Base-by-base conservation (phyloP, 1,140 invertebrate species). In the Cherax destructor region DNA sequence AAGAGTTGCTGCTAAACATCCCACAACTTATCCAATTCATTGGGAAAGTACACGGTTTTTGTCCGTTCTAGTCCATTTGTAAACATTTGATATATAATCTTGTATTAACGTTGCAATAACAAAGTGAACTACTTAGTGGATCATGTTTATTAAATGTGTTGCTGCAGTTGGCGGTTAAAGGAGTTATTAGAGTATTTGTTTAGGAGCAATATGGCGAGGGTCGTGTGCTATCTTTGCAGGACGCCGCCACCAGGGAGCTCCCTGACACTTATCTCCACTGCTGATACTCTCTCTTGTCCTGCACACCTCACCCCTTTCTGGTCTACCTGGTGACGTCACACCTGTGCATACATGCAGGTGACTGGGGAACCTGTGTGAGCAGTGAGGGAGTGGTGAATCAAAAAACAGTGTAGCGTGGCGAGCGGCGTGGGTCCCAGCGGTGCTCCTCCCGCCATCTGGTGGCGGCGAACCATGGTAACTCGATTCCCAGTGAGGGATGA, bases 371-470 rank as follows among this genome's bases (percentile, higher is more conserved):
- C 21, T 1, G 11, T 16, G 59, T 49, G 69, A 74, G 41, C 47
- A 41, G 76, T 50, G 47, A 79, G 76, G n/a, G 9, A 49, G 50
- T 59, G 49, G 9, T 18, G 69, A 59, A 41, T 7, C 41, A 6
- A 78, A 16, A 13, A 56, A 11, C n/a, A 59, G 47, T 30, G 21
- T 30, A n/a, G 69, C 21, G 21, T 74, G 21, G 47, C 18, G 16
- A 18, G 77, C 6, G 24, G 65, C 5, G 65, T 18, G 13, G 69
- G 69, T 74, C 69, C 69, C 74, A 9, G 84, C 72, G 74, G 56
- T 79, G 79, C 61, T 83, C 87, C 10, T 83, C 79, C 78, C 83
- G 21, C 83, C 87, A 89, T 89, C 87, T 89, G 52, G 78, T 72
- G 87, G 87, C 52, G 52, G 79, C 65, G 52, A 74, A 72, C 78